Evolutionary conservation across 2,797 vertebrate genomes (phyloP).

Genomic region (Enteromius trimaculatus): DNA sequence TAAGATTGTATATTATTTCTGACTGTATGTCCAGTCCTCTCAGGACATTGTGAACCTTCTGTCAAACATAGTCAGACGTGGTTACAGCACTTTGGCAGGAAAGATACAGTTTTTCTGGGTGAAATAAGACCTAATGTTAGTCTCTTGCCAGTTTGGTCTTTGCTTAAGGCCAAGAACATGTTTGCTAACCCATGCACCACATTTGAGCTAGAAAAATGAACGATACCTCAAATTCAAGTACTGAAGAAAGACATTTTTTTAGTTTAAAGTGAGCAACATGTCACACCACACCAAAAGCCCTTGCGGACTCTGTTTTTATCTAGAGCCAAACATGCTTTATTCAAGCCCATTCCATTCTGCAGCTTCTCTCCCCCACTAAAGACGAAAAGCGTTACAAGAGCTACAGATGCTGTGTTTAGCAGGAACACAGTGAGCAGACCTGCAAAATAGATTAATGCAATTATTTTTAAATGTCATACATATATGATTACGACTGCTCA

Average conservation of each 20-base stretch:
- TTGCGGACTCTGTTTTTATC: not conserved
- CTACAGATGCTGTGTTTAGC: not conserved
- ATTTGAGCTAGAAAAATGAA: not conserved
- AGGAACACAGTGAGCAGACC: not conserved
- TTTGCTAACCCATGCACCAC: not conserved
- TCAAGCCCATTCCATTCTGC: not conserved
- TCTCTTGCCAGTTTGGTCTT: constrained; percentile 2
- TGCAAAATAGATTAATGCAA: not conserved
- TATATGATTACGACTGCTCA: not conserved
- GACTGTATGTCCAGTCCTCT: constrained; percentile 9
- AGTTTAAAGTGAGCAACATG: not conserved
- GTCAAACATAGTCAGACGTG: not conserved
- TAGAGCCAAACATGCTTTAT: not conserved
- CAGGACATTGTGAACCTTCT: constrained; percentile 14
- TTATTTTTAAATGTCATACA: not conserved
- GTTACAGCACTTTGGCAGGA: constrained; percentile 1
- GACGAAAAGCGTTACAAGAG: not conserved
- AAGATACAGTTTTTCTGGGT: constrained; percentile 12
- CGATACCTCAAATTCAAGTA: not conserved
- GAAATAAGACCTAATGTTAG: constrained; percentile 27
- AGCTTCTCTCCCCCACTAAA: not conserved
- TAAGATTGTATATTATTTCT: constrained; percentile 1
- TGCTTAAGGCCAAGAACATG: not conserved
- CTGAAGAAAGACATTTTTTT: not conserved
- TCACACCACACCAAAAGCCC: not conserved